Percentiles rank a stretch among this genome's conserved stretches.
These are phyloP conservation scores for Rhabdophis nuchalis DNA, from an alignment of 2,797 vertebrate species.

Conservation along the genomic window DNA sequence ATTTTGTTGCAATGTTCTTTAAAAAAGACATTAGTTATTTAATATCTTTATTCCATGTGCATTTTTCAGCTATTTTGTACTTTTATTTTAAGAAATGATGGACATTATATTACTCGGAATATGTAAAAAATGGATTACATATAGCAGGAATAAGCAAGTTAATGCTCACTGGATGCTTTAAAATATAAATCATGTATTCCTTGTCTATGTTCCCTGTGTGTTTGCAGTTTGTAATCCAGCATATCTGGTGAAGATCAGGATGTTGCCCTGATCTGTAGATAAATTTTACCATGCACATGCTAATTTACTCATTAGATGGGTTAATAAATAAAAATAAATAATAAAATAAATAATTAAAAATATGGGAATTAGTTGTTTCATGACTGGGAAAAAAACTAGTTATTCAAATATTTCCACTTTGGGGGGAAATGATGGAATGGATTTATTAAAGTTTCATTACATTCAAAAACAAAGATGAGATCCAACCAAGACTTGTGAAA, in stretches of 20 bases:
- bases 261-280: not conserved
- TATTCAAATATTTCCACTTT: not conserved
- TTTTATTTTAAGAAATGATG: not conserved
- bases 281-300: no score
- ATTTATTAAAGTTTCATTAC: not conserved
- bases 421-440: not conserved
- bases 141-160: not conserved
- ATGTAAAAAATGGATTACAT: not conserved
- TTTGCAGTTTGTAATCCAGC: not conserved
- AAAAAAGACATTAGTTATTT: not conserved
- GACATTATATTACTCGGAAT: not conserved
- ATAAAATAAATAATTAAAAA: not conserved
- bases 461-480: not conserved
- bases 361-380: not conserved
- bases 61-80: not conserved
- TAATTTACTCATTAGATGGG: not conserved
- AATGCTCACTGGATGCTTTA: not conserved
- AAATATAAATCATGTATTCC: not conserved
- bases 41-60: not conserved
- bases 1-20: not conserved
- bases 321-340: not conserved
- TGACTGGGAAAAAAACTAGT: not conserved
- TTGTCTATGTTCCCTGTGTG: not conserved
- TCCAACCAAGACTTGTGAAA: not conserved
- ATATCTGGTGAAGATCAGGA: not conserved